Evolutionary conservation across 2,888 invertebrate species (phyloP), one percentile per base, ranked within the genome.

Genomic region (Iphiclides podalirius): DNA sequence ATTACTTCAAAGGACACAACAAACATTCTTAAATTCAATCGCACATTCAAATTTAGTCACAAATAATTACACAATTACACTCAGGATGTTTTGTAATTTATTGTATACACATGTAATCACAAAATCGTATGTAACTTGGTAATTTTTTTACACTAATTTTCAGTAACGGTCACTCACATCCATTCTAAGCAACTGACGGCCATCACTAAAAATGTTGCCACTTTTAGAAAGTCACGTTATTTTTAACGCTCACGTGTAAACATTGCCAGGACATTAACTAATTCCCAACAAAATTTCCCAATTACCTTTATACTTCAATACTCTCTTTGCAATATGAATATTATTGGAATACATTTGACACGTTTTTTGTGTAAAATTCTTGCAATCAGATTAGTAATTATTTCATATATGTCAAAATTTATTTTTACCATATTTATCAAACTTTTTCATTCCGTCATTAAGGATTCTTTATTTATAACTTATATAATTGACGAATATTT

Each of bases 1-100:
- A 86, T 83, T 87, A 86, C 68, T 68, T 68, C 64, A 68, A 50
- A 72, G 73, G 75, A 73, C 86, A 87, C 87, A 80, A 84, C 75
- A 79, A 86, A 82, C 81, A 84, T 83, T 82, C 77, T 72, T 42
- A 70, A 72, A 61, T 54, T 55, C 54, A 69, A 75, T 60, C 68
- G 73, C 83, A 85, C 79, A 67, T 56, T 58, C 55, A 72, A n/a
- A 73, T 77, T 71, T 72, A 68, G 78, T 75, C 70, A 78, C 71
- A 70, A 70, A 67, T 57, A 53, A 60, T 70, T 68, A 67, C 79
- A 84, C 78, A 66, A 69, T 69, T 69, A 58, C 66, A 72, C 82
- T 75, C 67, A 63, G 65, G 72, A 67, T 58, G 69, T 75, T 67
- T 61, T 52, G 52, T 63, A 70, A 67, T 57, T 67, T 55, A 58